phyloP scores from a whole-genome alignment of 2,797 vertebrate genomes.

The Denticeps clupeoides region DNA sequence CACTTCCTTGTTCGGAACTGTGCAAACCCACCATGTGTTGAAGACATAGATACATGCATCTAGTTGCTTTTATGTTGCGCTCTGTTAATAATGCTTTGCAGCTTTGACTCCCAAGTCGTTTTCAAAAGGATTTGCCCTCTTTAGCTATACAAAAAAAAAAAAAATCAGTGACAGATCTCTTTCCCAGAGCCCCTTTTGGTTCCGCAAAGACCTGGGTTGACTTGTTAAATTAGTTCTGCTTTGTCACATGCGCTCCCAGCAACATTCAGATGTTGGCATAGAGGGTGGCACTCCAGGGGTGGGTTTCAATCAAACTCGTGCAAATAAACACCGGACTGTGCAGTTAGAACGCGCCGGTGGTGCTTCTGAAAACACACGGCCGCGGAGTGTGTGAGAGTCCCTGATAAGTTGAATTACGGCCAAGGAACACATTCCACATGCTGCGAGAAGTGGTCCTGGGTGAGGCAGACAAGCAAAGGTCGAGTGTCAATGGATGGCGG shows the following conservation, averaged over 20 bases:
- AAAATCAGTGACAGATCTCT: too few species aligned
- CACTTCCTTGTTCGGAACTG: too few species aligned
- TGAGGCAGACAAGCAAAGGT: slow-evolving; percentile 1
- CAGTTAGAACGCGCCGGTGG: not conserved
- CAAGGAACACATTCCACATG: not conserved
- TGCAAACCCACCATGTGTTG: too few species aligned
- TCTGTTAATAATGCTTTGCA: too few species aligned
- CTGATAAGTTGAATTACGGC: not conserved
- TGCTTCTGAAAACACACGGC: not conserved
- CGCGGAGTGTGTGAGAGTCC: not conserved
- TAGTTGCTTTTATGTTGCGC: too few species aligned
- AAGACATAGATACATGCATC: too few species aligned
- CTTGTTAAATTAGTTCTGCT: not conserved
- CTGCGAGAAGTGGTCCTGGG: not conserved
- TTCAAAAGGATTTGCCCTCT: too few species aligned
- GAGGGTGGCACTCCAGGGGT: not conserved
- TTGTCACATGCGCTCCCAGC: not conserved
- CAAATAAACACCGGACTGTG: slow-evolving; percentile 1
- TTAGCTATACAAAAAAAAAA: too few species aligned
- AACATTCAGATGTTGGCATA: too few species aligned
- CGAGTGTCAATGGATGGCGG: not conserved
- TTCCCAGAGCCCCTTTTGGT: too few species aligned
- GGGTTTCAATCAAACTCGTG: not conserved
- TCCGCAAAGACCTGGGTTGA: not conserved
- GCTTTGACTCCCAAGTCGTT: too few species aligned